Evolutionary conservation across 2,888 invertebrate species (phyloP).

Genomic region (Melinopterus prodromus): DNA sequence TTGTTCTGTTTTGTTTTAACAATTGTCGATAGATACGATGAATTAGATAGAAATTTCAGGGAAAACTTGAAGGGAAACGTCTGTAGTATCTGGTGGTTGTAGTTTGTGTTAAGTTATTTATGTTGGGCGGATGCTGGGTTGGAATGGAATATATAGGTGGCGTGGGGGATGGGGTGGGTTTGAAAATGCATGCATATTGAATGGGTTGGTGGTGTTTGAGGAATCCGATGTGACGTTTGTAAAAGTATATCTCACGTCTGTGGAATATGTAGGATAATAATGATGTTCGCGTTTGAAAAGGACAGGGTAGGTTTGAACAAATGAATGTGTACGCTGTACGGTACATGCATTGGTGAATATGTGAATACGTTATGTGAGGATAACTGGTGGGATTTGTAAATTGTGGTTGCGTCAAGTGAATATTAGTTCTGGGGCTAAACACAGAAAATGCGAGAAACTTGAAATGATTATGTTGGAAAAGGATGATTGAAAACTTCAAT

Average conservation of each 20-base stretch:
- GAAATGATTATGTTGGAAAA: no score
- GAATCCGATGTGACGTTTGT: not conserved
- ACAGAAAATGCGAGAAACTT: no score
- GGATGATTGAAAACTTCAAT: no score
- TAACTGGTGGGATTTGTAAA: not conserved
- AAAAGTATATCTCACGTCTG: not conserved
- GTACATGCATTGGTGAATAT: not conserved
- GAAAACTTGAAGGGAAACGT: not conserved
- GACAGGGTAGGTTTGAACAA: not conserved
- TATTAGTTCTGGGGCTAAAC: no score
- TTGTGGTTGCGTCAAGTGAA: no score
- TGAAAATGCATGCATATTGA: no score
- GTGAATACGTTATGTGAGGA: not conserved
- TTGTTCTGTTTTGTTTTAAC: not conserved
- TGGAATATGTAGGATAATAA: not conserved
- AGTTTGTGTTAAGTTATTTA: not conserved
- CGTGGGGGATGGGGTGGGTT: no score
- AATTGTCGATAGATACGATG: not conserved
- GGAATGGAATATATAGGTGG: not conserved
- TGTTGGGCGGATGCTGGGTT: not conserved
- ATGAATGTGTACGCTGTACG: not conserved
- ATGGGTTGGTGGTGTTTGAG: no score
- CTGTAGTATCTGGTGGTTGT: not conserved
- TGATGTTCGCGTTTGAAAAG: not conserved
- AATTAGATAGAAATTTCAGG: not conserved